Evolutionary conservation across 2,888 invertebrate species (phyloP), one percentile per base, ranked within the genome.

Genomic region (Cremastobaeus sp.): DNA sequence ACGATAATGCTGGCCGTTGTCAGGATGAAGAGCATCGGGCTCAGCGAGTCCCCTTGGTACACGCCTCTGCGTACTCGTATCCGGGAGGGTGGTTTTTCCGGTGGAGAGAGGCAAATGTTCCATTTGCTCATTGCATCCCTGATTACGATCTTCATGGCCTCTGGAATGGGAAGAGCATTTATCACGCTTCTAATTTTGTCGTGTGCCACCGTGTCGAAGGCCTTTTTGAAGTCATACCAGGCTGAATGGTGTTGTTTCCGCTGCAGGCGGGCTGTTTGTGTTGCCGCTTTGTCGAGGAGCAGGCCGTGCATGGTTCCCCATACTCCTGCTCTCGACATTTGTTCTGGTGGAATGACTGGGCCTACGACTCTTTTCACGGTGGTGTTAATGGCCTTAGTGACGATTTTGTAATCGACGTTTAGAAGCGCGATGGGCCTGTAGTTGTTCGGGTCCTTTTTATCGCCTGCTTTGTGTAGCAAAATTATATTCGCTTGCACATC

Each of bases 271-370:
- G 45, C 11, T 3, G 14, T 30, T 11, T 45, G 45, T 11, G 28
- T 45, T 1, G 12, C 28, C 11, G 45, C 8, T n/a, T 45, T 45
- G 15, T 45, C 35, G 9, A 28, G 37, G 14, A 52, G 37, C 2
- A 52, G 28, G 9, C 52, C 52, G 18, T 52, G 52, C 11, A 32
- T 4, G 1, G 48, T 48, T 4, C 48, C 48, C 48, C 48, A 48
- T 12, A 48, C 12, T 8, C 25, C 45, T 9, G 25, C 25, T 0
- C 45, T n/a, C n/a, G n/a, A n/a, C n/a, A n/a, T n/a, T n/a, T n/a
- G n/a, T n/a, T n/a, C n/a, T n/a, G n/a, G n/a, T n/a, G n/a, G n/a
- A n/a, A n/a, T n/a, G n/a, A n/a, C n/a, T n/a, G n/a, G n/a, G n/a
- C n/a, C n/a, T n/a, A n/a, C n/a, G n/a, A n/a, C n/a, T n/a, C n/a